Conservation (phyloP, 2,888 invertebrate species). For the Leucoptera coffeella region DNA sequence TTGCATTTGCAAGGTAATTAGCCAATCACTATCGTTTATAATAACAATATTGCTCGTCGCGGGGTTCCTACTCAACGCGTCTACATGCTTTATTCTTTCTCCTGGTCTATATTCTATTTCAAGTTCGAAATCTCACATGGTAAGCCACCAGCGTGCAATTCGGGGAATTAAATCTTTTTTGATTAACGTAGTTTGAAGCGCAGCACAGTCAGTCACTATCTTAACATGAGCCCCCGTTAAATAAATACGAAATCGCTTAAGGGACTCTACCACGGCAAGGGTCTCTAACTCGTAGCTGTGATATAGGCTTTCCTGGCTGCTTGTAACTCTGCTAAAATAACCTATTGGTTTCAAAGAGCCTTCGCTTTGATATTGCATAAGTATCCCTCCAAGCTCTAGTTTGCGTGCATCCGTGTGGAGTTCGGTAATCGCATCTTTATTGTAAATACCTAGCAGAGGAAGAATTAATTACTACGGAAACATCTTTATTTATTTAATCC, state of each 20-base stretch:
- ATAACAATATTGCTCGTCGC: background rate
- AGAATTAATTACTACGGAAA: too few relatives aligned
- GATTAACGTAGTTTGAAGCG: background rate
- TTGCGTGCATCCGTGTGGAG: conserved; percentile 1
- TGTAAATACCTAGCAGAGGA: background rate
- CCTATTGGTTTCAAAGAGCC: background rate
- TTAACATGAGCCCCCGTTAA: background rate
- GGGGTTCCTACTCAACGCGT: too few relatives aligned
- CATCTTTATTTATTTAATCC: too few relatives aligned
- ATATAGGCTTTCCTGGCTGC: background rate
- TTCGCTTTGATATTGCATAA: background rate
- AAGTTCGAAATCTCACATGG: background rate
- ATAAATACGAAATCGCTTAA: background rate
- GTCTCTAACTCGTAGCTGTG: too few relatives aligned
- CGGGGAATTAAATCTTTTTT: background rate
- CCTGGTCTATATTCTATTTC: background rate
- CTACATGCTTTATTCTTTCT: too few relatives aligned
- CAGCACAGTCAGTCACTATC: background rate
- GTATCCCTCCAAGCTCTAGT: background rate
- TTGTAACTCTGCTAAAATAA: background rate
- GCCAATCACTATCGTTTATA: background rate
- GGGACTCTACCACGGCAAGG: background rate
- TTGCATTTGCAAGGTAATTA: background rate
- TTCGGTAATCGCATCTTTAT: background rate
- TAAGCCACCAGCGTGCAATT: background rate